phyloP scores from a whole-genome alignment of 2,113 vertebrate species.

The rabbit (Oryctolagus cuniculus) region DNA sequence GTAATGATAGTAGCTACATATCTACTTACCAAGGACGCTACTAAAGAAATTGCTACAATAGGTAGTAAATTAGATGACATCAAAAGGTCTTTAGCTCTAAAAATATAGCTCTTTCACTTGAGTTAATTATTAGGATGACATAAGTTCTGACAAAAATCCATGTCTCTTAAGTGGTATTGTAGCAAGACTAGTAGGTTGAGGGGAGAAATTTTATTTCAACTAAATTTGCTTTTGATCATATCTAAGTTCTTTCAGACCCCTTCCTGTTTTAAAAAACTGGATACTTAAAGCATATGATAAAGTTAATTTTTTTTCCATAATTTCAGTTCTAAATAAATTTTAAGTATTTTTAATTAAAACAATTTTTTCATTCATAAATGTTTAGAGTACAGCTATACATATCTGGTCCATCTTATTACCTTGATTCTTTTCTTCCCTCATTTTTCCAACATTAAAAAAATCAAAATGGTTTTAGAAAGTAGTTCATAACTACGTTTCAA shows the following conservation, averaged over 20 bases:
- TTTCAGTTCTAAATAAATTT: constrained; percentile 57
- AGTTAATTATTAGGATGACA: constrained; percentile 68
- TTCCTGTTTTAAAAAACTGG: constrained; percentile 45
- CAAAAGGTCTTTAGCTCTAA: constrained; percentile 53
- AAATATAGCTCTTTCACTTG: constrained; percentile 50
- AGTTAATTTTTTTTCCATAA: constrained; percentile 1
- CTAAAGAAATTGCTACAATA: constrained; percentile 27
- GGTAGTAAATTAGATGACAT: constrained; percentile 32
- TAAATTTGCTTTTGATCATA: constrained; percentile 49
- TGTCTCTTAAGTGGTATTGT: constrained; percentile 3
- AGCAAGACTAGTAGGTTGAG: constrained; percentile 30
- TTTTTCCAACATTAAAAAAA: constrained; percentile 51
- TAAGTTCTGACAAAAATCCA: constrained; percentile 55
- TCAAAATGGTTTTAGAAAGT: constrained; percentile 51
- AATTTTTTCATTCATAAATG: constrained; percentile 50
- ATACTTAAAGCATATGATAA: constrained; percentile 38
- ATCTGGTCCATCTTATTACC: not conserved
- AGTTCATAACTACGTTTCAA: constrained; percentile 48
- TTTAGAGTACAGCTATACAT: constrained; percentile 8
- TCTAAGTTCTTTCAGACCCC: constrained; percentile 31
- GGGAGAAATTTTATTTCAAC: constrained; percentile 51
- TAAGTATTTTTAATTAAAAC: constrained; percentile 59
- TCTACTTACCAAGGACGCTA: not conserved
- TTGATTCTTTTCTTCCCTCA: constrained; percentile 33
- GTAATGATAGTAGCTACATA: constrained; percentile 18